A percentile compares a stretch with the other conserved stretches of the same genome.
Evolutionary conservation across 2,113 vertebrate species (phyloP).

Genomic region (Corythornis vintsioides): DNA sequence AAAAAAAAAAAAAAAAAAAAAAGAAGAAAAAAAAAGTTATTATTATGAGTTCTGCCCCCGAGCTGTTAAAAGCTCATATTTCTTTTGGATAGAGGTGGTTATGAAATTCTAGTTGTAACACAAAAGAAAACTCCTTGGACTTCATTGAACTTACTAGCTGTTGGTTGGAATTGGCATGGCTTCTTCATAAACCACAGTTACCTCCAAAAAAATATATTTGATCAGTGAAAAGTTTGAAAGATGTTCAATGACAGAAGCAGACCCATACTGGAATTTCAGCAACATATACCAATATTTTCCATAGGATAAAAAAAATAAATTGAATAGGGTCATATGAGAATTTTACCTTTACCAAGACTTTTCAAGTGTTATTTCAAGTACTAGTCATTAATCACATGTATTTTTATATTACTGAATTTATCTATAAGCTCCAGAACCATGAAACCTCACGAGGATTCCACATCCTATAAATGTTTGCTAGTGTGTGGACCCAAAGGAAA

Average conservation of each 20-base stretch:
- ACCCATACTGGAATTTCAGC: not conserved
- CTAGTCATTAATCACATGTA: not conserved
- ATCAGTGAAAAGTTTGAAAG: not conserved
- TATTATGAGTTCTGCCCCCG: constrained; percentile 8
- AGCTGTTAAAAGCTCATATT: constrained; percentile 22
- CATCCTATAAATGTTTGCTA: not conserved
- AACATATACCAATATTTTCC: not conserved
- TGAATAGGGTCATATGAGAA: not conserved
- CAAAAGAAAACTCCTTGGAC: not conserved
- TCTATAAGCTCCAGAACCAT: not conserved
- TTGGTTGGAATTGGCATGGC: not conserved
- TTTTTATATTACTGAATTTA: not conserved
- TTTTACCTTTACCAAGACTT: not conserved
- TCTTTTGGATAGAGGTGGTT: constrained; percentile 17
- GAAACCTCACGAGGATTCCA: not conserved
- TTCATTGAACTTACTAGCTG: not conserved
- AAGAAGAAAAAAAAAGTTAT: not conserved
- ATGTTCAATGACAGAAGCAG: not conserved
- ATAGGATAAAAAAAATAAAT: not conserved
- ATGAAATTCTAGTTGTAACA: constrained; percentile 5
- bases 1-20: not conserved
- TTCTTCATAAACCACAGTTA: not conserved
- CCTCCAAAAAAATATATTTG: not conserved
- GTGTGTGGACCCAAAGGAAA: not conserved
- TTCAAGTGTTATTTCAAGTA: not conserved